Conservation (phyloP, 2,113 vertebrate species). For the Ptilonorhynchus violaceus region DNA sequence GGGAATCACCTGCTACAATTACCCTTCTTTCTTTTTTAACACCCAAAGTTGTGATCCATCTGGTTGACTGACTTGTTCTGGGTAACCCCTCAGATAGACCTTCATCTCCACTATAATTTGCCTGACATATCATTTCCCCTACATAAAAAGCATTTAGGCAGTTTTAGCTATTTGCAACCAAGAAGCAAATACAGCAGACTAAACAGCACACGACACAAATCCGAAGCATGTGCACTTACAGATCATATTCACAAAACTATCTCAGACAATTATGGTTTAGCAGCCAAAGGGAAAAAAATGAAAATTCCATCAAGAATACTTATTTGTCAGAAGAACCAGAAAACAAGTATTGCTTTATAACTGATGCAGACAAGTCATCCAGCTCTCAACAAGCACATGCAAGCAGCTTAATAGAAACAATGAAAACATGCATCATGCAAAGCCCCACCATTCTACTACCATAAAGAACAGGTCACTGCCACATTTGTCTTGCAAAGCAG, state of each 20-base stretch:
- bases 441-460: conserved; percentile 81
- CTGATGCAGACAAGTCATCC: not conserved
- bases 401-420: not conserved
- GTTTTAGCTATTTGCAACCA: not conserved
- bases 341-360: not conserved
- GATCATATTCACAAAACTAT: not conserved
- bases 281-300: not conserved
- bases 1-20: not conserved
- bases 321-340: not conserved
- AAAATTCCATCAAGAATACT: not conserved
- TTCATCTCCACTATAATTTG: not conserved
- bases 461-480: conserved; percentile 77
- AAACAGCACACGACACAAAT: not conserved
- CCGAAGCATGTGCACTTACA: not conserved
- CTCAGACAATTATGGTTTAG: not conserved
- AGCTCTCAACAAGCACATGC: not conserved
- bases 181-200: not conserved
- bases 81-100: not conserved
- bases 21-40: not conserved
- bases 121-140: not conserved
- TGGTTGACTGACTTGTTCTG: not conserved
- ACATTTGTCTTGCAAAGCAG: conserved; percentile 70
- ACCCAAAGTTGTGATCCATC: not conserved
- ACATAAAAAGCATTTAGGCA: not conserved
- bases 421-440: conserved; percentile 25